A percentile compares a stretch with the other conserved stretches of the same genome.
Evolutionary conservation across 2,113 vertebrate genomes (phyloP).

Genomic region (Elephantulus edwardii): DNA sequence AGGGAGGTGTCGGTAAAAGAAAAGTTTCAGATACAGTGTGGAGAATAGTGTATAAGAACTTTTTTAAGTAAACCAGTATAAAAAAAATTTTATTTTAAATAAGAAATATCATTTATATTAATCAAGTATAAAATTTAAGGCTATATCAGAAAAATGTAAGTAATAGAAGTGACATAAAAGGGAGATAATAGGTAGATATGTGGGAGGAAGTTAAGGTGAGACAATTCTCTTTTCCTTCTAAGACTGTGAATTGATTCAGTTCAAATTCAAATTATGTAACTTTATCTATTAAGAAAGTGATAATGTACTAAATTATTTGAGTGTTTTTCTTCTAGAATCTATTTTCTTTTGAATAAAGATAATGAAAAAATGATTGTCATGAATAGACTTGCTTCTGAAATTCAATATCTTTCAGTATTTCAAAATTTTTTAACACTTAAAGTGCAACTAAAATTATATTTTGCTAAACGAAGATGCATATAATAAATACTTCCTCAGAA

Average conservation of each 20-base stretch:
- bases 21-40: no score
- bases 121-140: not conserved
- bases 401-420: not conserved
- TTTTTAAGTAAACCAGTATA: no score
- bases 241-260: slow-evolving; percentile 18
- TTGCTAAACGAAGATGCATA: not conserved
- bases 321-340: not conserved
- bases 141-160: not conserved
- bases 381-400: slow-evolving; percentile 27
- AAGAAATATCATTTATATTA: slow-evolving; percentile 33
- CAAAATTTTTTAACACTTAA: not conserved
- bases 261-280: not conserved
- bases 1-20: no score
- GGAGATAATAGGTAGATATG: slow-evolving; percentile 10
- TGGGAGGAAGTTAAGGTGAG: slow-evolving; percentile 35
- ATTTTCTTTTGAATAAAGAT: not conserved
- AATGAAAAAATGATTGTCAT: not conserved
- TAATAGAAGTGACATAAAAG: slow-evolving; percentile 22
- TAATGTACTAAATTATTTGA: not conserved
- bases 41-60: no score
- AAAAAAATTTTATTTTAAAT: no score
- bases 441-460: not conserved
- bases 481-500: not conserved
- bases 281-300: slow-evolving; percentile 3
- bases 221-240: slow-evolving; percentile 36